Evolutionary conservation across 2,797 vertebrate species (phyloP), one percentile per base, ranked within the genome.

Genomic region (Hydrolagus colliei): DNA sequence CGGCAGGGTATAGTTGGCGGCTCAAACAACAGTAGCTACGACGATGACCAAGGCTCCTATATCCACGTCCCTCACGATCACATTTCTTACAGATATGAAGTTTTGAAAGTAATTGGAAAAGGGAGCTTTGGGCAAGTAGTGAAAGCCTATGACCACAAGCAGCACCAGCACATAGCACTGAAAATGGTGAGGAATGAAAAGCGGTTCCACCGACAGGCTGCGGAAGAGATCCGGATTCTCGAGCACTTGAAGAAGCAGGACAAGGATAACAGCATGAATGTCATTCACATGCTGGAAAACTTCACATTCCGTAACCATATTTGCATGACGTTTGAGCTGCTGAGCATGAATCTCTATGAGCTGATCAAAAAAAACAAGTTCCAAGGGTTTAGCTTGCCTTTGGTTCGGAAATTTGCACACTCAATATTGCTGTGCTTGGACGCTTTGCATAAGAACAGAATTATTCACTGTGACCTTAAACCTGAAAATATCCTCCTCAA

Each of bases 291-390:
- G 98, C 93, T 99, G 94, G 98, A 99, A 93, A 96, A 97, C 90
- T 99, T 99, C 93, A 99, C 96, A 90, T 99, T 99, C 95, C 93
- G 98, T 85, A 97, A 95, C 93, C 98, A 99, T 93, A 98, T 99
- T 92, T 99, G 98, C 93, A 99, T 99, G 97, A 99, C 98, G 0
- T 99, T 99, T 72, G 98, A 99, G 90, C 93, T 99, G 90, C 95
- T 99, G 89, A 99, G 97, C 93, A 99, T 99, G 97, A 99, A 99
- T 93, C 96, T 99, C n/a, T 99, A 99, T 4, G 98, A 99, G 91
- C 94, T 99, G 87, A 98, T 99, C 90, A 99, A 99, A 94, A 99
- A 99, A 93, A 99, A 99, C 89, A 98, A 98, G 89, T 99, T 99
- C 94, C 97, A 99, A 93, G 98, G 98, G 93, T 99, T 99, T 89